A percentile compares a stretch with the other conserved stretches of the same genome.
Evolutionary conservation across 2,113 vertebrate species (phyloP).

Genomic region (Mustelus asterias): DNA sequence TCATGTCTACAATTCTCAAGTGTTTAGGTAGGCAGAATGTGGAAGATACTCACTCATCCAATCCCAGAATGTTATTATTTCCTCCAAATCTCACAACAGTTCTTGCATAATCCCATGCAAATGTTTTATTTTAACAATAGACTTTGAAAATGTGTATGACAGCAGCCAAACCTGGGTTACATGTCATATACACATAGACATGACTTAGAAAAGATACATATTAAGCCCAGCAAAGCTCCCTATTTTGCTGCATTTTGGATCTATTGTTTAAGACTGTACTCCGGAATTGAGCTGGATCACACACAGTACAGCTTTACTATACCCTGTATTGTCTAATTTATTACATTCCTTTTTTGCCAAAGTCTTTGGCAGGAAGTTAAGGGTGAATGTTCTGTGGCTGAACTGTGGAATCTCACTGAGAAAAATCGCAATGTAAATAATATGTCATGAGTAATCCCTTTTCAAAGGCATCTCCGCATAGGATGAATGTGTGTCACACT

Average conservation of each 20-base stretch:
- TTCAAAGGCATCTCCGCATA: neutral
- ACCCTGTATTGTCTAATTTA: neutral
- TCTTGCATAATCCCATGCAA: neutral
- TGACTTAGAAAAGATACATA: neutral
- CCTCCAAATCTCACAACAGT: neutral
- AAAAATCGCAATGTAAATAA: slow-evolving; percentile 4
- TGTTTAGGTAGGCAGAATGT: neutral
- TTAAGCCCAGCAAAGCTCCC: neutral
- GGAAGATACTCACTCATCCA: neutral
- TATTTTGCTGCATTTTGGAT: neutral
- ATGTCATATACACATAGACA: neutral
- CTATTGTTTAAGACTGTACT: neutral
- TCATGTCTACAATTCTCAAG: neutral
- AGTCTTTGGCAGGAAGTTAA: neutral
- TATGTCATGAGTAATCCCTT: slow-evolving; percentile 8
- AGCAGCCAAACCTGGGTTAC: neutral
- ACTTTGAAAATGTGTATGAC: neutral
- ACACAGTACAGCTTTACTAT: neutral
- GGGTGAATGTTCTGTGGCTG: neutral
- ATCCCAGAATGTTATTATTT: neutral
- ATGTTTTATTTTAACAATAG: neutral
- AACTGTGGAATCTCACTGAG: neutral
- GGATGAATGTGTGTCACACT: slow-evolving; percentile 20
- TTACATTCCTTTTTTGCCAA: neutral
- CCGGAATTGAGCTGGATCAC: neutral